A percentile compares a stretch with the other conserved stretches of the same genome.
Evolutionary conservation across 2,113 vertebrate species (phyloP).

Genomic region (Megaceryle torquata): DNA sequence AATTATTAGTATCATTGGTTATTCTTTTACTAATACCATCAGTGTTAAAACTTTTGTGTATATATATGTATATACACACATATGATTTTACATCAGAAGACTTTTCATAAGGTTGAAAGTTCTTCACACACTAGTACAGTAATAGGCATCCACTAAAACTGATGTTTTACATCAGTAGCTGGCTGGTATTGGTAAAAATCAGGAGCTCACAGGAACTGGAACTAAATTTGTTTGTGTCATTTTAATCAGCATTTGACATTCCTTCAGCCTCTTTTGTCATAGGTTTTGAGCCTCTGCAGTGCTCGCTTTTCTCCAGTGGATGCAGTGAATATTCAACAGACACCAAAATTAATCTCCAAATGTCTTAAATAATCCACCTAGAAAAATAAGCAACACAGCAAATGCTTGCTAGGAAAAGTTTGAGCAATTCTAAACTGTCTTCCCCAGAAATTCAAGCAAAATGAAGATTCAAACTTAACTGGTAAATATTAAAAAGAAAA

Average conservation of each 20-base stretch:
- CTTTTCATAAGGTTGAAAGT: background rate
- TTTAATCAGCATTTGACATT: background rate
- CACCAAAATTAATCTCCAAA: background rate
- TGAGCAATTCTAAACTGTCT: background rate
- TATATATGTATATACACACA: background rate
- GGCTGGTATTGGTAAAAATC: background rate
- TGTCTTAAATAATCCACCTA: background rate
- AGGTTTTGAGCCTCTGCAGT: background rate
- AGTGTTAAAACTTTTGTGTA: background rate
- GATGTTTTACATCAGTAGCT: background rate
- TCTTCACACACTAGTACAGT: background rate
- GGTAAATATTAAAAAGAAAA: background rate
- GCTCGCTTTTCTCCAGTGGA: background rate
- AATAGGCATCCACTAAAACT: background rate
- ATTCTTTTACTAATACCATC: background rate
- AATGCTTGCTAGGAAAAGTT: background rate
- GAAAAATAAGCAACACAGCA: background rate
- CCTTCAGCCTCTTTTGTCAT: background rate
- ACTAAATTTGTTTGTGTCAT: background rate
- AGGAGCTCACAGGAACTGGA: background rate
- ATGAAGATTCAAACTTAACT: background rate
- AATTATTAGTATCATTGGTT: background rate
- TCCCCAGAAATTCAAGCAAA: background rate
- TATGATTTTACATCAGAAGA: background rate
- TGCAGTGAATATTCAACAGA: background rate